A percentile compares a stretch with the other conserved stretches of the same genome.
These are phyloP conservation scores for Excalfactoria chinensis DNA, from an alignment of 2,113 vertebrate species.

Conservation along the genomic window DNA sequence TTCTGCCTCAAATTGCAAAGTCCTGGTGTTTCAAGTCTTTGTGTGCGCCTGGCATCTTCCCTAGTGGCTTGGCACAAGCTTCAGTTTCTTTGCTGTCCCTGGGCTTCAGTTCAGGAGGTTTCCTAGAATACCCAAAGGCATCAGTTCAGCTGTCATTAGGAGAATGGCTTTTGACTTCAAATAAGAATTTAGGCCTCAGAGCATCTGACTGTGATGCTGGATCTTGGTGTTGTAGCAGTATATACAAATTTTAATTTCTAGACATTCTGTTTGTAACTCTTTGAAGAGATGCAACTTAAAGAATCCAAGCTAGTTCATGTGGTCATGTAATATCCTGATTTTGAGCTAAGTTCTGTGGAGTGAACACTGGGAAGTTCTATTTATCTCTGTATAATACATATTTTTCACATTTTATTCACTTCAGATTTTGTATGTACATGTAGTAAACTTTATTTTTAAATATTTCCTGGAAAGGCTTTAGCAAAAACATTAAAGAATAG, in stretches of 20 bases:
- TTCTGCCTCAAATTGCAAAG: not conserved
- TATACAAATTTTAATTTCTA: not conserved
- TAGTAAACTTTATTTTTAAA: not conserved
- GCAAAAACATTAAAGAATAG: not conserved
- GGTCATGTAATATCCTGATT: not conserved
- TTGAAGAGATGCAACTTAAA: not conserved
- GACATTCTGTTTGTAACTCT: not conserved
- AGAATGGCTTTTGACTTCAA: slow-evolving; percentile 31
- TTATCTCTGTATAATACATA: not conserved
- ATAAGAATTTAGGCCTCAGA: not conserved
- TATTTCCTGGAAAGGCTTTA: not conserved
- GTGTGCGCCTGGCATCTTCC: not conserved
- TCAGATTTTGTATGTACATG: not conserved
- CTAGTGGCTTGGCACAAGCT: not conserved
- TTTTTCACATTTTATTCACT: not conserved
- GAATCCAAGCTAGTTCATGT: not conserved
- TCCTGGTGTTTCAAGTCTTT: not conserved
- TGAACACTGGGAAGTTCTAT: not conserved
- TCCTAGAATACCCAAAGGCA: not conserved
- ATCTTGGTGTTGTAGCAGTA: not conserved
- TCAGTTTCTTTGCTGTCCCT: not conserved
- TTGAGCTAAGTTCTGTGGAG: not conserved
- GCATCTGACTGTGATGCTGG: not conserved
- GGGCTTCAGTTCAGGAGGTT: slow-evolving; percentile 8
- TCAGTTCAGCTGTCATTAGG: not conserved